These are phyloP conservation scores for Callorhinus ursinus DNA, from an alignment of 2,113 vertebrate species.

Conservation along the genomic window DNA sequence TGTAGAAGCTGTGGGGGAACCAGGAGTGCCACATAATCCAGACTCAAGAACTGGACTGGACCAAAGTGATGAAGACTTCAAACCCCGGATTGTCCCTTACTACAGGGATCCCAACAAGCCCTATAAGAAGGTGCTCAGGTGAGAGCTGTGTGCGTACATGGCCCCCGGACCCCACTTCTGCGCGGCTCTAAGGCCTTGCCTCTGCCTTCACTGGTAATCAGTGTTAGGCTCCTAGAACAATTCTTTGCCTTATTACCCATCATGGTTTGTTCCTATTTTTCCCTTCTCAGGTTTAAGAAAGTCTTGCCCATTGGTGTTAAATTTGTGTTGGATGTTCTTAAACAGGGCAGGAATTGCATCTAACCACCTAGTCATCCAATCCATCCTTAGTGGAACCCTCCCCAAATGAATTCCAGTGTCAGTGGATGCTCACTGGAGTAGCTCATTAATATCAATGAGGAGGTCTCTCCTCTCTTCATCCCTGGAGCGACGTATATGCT, in stretches of 20 bases:
- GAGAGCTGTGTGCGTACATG: background rate
- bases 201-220: accelerated
- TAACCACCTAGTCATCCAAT: background rate
- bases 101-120: constrained; percentile 93
- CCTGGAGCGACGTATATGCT: background rate
- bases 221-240: accelerated
- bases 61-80: constrained; percentile 84
- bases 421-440: background rate
- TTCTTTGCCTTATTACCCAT: background rate
- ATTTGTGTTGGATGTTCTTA: background rate
- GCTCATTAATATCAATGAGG: background rate
- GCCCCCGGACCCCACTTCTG: background rate
- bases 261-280: background rate
- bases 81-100: constrained; percentile 95
- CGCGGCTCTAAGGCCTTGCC: background rate
- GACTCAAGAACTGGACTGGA: constrained; percentile 69
- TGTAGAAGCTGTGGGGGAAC: constrained; percentile 81
- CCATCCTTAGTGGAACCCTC: background rate
- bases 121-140: constrained; percentile 97
- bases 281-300: background rate
- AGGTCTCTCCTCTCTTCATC: background rate
- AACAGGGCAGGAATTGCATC: background rate
- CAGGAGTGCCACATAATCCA: constrained; percentile 74
- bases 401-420: background rate
- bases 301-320: background rate